Base-by-base conservation (phyloP, 2,888 invertebrate species). In the Harpalus rufipes region DNA sequence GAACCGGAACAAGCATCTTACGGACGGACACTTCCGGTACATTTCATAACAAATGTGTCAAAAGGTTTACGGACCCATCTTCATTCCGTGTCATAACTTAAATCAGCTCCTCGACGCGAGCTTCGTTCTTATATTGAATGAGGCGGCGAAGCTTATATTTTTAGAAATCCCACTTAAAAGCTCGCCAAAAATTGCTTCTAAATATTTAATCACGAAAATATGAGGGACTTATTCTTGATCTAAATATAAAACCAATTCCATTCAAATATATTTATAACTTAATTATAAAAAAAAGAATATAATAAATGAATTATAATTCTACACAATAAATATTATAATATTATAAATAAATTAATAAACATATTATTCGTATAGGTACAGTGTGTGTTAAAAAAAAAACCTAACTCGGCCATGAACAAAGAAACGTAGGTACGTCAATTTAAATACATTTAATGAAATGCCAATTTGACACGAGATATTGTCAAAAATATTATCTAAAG, bases 1-100 rank as follows among this genome's bases (percentile, higher is more conserved):
- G 63, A 25, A 63, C 63, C 63, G 63, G 63, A 63, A 63, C 63
- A 63, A 63, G 25, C 18, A 63, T 63, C 63, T 63, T 63, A 21
- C 63, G 63, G 63, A 63, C 63, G 63, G 63, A 63, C 63, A 63
- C 63, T 63, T 63, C 63, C 63, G 25, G 63, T 63, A 63, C 63
- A 63, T 63, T 63, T 63, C 63, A 63, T 63, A 63, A 63, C 63
- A 63, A 63, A 63, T 21, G 63, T 25, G 63, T 63, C 63, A 63
- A 21, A 16, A 63, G 63, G 63, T 63, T 63, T 63, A 63, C 25
- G 25, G 63, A 63, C 25, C 63, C 63, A 63, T 63, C 1, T 63
- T 63, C 63, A 63, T 63, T 63, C 10, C 63, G 63, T 63, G 10
- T 21, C 63, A 21, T 63, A 63, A 63, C 63, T 21, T 63, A 63